Conservation (phyloP, 2,797 vertebrate genomes). For the Spheniscus humboldti region DNA sequence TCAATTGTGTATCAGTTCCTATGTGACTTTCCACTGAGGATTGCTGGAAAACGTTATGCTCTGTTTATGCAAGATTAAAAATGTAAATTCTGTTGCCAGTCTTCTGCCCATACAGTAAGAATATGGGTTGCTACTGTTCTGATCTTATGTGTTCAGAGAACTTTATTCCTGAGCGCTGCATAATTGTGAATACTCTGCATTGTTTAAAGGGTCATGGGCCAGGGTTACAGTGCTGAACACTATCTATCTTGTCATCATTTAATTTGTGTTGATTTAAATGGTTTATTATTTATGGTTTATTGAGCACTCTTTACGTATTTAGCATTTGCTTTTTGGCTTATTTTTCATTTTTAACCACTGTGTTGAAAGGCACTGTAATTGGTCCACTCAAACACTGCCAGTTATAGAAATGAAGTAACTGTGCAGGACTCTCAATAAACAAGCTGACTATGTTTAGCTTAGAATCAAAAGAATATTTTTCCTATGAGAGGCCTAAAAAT, state of each 20-base stretch:
- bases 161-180: not conserved
- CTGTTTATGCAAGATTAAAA: not conserved
- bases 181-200: not conserved
- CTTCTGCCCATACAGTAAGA: not conserved
- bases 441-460: not conserved
- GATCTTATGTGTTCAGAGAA: not conserved
- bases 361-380: not conserved
- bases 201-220: not conserved
- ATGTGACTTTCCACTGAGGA: not conserved
- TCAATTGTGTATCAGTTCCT: not conserved
- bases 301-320: not conserved
- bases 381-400: not conserved
- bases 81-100: not conserved
- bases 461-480: not conserved
- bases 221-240: not conserved
- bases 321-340: not conserved
- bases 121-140: not conserved
- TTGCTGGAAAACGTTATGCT: not conserved
- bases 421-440: not conserved
- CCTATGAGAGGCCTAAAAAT: not conserved
- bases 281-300: not conserved
- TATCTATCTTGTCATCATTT: not conserved
- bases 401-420: not conserved
- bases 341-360: not conserved
- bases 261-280: not conserved